Evolutionary conservation across 1,140 invertebrate genomes (phyloP).

Genomic region (Bursaphelenchus mucronatus): DNA sequence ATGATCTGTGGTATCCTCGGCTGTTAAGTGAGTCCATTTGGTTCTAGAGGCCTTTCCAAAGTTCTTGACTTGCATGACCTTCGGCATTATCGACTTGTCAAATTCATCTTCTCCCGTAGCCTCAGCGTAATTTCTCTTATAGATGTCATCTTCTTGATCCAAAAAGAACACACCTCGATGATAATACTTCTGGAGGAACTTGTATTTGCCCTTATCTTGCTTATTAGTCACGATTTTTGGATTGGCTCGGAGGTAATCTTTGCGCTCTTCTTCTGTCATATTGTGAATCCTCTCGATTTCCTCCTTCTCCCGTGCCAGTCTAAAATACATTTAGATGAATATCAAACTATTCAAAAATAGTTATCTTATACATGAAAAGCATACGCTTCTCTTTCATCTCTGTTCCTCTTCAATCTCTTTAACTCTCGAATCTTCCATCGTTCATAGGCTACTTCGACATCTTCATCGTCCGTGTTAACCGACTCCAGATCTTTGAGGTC

Average conservation of each 20-base stretch:
- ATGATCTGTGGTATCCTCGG: slow-evolving; percentile 97
- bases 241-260: slow-evolving; percentile 81
- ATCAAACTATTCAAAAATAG: slow-evolving; percentile 28
- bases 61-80: slow-evolving; percentile 99
- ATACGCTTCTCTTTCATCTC: slow-evolving; percentile 84
- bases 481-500: slow-evolving; percentile 69
- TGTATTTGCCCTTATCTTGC: slow-evolving; percentile 88
- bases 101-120: slow-evolving; percentile 98
- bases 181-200: slow-evolving; percentile 98
- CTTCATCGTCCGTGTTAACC: slow-evolving; percentile 93
- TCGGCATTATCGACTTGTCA: slow-evolving; percentile 94
- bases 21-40: slow-evolving; percentile 97
- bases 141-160: slow-evolving; percentile 85
- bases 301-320: slow-evolving; percentile 71
- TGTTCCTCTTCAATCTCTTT: slow-evolving; percentile 87
- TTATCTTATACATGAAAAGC: slow-evolving; percentile 59
- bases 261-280: slow-evolving; percentile 92
- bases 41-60: slow-evolving; percentile 96
- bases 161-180: slow-evolving; percentile 97
- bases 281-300: slow-evolving; percentile 85
- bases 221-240: slow-evolving; percentile 91
- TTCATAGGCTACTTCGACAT: slow-evolving; percentile 88
- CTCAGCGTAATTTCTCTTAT: slow-evolving; percentile 89
- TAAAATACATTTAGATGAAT: slow-evolving; percentile 47
- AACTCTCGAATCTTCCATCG: slow-evolving; percentile 94